phyloP scores from a whole-genome alignment of 2,888 invertebrate genomes.

The Chaetogeoica ovagalla region DNA sequence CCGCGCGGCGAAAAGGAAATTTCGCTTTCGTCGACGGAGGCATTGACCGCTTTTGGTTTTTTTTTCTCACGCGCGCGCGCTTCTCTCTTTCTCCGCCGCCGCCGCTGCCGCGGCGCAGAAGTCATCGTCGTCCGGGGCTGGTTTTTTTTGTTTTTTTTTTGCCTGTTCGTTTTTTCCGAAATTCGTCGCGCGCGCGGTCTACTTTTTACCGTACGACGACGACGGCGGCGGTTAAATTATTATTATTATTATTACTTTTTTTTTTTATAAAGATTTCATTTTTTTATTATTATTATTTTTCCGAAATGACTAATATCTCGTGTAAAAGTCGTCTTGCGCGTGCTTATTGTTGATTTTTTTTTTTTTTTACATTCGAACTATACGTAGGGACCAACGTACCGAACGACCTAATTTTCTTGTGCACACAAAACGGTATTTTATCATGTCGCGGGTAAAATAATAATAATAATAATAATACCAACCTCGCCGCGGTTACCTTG shows the following conservation, averaged over 20 bases:
- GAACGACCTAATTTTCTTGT: slow-evolving; percentile 21
- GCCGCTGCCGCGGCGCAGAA: no score
- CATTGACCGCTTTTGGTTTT: slow-evolving; percentile 18
- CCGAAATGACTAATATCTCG: neutral
- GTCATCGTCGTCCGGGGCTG: no score
- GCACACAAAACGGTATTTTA: neutral
- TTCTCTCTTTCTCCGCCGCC: neutral
- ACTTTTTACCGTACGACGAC: no score
- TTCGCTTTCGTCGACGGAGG: slow-evolving; percentile 45
- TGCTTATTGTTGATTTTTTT: no score
- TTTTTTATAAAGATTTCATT: no score
- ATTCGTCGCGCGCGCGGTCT: no score
- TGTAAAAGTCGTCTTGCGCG: neutral
- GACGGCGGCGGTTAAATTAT: no score
- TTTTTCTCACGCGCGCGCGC: neutral
- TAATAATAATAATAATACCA: slow-evolving; percentile 34
- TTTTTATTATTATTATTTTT: no score
- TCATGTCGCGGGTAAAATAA: slow-evolving; percentile 19
- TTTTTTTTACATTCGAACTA: neutral
- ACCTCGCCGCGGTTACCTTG: slow-evolving; percentile 31
- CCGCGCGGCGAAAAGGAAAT: slow-evolving; percentile 42
- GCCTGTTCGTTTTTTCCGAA: no score
- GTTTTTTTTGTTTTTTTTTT: no score
- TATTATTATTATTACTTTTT: no score
- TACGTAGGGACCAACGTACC: slow-evolving; percentile 25